Evolutionary conservation across 1,140 invertebrate species (phyloP).

Genomic region (Calliphora vicina): DNA sequence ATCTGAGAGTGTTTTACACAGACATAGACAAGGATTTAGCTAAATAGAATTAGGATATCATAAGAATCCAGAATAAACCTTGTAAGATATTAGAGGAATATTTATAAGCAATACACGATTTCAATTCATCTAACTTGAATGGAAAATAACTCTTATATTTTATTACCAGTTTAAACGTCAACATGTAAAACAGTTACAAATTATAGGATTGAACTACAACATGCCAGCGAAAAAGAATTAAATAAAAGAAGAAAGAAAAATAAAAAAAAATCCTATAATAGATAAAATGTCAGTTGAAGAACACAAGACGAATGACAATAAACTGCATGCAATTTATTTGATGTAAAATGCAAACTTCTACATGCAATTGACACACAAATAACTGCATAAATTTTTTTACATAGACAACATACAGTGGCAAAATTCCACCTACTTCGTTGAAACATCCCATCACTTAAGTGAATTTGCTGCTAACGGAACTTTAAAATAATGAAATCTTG

Average conservation of each 20-base stretch:
- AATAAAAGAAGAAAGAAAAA: background rate
- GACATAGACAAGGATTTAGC: no score
- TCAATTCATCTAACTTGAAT: no score
- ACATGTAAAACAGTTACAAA: conserved; percentile 32
- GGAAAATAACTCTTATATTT: background rate
- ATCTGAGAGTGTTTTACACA: no score
- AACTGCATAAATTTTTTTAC: background rate
- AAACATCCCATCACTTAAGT: no score
- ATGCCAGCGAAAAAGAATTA: background rate
- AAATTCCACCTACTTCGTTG: no score
- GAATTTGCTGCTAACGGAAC: background rate
- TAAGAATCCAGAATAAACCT: no score
- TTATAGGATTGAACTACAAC: background rate
- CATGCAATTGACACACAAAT: background rate
- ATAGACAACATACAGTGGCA: no score
- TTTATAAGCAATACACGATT: no score
- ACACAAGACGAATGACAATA: conserved; percentile 29
- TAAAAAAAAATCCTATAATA: background rate
- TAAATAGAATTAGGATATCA: no score
- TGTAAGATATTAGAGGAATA: no score
- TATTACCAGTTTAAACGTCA: conserved; percentile 1
- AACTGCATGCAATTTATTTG: conserved; percentile 32
- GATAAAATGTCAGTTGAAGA: background rate
- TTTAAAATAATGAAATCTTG: background rate
- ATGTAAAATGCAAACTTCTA: background rate